Evolutionary conservation across 2,888 invertebrate genomes (phyloP).

Genomic region (Mamestra brassicae): DNA sequence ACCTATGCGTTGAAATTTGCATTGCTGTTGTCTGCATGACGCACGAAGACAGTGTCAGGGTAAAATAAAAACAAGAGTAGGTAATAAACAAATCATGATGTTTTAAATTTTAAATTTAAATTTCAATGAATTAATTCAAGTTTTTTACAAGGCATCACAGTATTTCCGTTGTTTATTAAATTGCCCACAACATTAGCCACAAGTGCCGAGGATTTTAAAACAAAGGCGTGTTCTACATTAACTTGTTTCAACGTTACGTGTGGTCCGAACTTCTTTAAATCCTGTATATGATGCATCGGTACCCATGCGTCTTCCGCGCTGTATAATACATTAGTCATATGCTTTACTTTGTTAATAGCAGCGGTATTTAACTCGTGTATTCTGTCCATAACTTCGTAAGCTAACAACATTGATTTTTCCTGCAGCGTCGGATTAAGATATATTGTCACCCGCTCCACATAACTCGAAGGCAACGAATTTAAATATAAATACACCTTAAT

Average conservation of each 20-base stretch:
- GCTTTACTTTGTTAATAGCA: conserved; percentile 53
- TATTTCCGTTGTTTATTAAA: conserved; percentile 38
- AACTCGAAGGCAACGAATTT: conserved; percentile 48
- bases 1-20: not conserved
- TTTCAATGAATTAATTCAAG: not conserved
- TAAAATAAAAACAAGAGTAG: conserved; percentile 3
- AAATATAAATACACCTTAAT: conserved; percentile 44
- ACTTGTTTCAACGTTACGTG: conserved; percentile 37
- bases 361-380: conserved; percentile 42
- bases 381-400: conserved; percentile 52
- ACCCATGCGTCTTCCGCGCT: conserved; percentile 52
- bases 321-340: conserved; percentile 57
- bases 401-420: conserved; percentile 51
- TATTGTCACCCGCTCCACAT: conserved; percentile 40
- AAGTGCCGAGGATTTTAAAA: conserved; percentile 41
- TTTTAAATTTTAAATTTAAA: not conserved
- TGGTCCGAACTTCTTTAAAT: conserved; percentile 42
- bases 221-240: conserved; percentile 56
- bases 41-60: not conserved
- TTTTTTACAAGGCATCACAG: not conserved
- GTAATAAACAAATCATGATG: not conserved
- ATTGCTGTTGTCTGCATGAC: not conserved
- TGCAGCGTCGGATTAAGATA: conserved; percentile 51
- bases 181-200: conserved; percentile 40
- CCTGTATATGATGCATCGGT: conserved; percentile 54